Evolutionary conservation across 1,140 invertebrate species (phyloP), one percentile per base, ranked within the genome.

Genomic region (Drosophila albomicans): DNA sequence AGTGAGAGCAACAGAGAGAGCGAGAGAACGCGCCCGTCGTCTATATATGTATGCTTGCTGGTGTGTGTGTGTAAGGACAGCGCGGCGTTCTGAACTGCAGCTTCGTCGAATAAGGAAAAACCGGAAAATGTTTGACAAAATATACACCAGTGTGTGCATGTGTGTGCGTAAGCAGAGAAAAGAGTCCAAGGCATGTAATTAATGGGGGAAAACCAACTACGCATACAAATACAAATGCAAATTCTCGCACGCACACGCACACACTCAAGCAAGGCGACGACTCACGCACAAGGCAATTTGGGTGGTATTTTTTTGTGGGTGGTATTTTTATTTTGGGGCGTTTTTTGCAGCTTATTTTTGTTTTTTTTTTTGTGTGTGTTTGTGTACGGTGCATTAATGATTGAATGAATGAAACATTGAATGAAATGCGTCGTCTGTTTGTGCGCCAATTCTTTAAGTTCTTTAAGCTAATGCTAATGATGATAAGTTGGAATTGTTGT

Each of bases 51-150:
- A 52, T 75, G 57, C 75, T 59, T 43, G 20, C 38, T 8, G 64
- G 58, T 69, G 49, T 56, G 51, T 74, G 76, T 76, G 72, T 74
- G 68, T 51, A 88, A 87, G 84, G 84, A 87, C 48, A 57, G 63
- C 30, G 61, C 52, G 67, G 67, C 67, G 46, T 71, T 71, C 32
- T 61, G 41, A 66, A 52, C 77, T 87, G 84, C 84, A 87, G 78
- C 75, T 79, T 79, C 72, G 43, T 81, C 72, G 43, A 88, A 89
- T 79, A 85, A 84, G 85, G 85, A 89, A 88, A 89, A 88, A 88
- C 85, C 85, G 85, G 85, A 88, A 76, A 85, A 77, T 81, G 75
- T 75, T 88, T 89, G 81, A 81, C 84, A 81, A 88, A 80, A 86
- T 86, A 62, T 86, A 58, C 67, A 11, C 69, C 38, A 69, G 56